Conservation (phyloP, 37 sponge, comb jelly and placozoan genomes). For the Agelas oroides region DNA sequence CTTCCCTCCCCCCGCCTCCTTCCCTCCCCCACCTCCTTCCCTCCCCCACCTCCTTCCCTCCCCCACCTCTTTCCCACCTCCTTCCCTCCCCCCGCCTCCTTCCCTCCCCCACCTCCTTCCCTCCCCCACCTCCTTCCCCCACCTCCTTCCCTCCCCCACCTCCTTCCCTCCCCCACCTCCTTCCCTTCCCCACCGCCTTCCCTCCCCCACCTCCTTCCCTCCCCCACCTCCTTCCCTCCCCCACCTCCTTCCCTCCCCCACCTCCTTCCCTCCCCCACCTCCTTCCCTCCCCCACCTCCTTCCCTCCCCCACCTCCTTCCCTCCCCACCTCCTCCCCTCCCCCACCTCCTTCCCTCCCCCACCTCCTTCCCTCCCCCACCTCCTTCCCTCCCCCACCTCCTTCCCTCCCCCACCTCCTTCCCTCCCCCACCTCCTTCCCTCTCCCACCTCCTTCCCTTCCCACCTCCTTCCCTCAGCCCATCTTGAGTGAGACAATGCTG, state of each 20-base stretch:
- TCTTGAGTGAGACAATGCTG: slow-evolving; percentile 46
- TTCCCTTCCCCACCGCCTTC: neutral
- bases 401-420: neutral
- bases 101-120: slow-evolving; percentile 17
- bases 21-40: too few relatives aligned
- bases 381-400: too few relatives aligned
- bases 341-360: too few relatives aligned
- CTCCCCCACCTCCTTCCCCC: too few relatives aligned
- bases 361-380: too few relatives aligned
- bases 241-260: too few relatives aligned
- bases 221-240: too few relatives aligned
- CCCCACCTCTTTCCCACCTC: neutral
- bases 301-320: neutral
- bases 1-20: too few relatives aligned
- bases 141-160: too few relatives aligned
- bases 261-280: too few relatives aligned
- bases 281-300: too few relatives aligned
- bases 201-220: neutral
- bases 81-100: neutral
- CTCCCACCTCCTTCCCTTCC: neutral
- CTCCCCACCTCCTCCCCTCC: too few relatives aligned
- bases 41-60: neutral
- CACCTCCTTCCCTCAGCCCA: slow-evolving; percentile 7
- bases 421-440: neutral
- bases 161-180: neutral